These are phyloP conservation scores for Pongo pygmaeus DNA, from an alignment of 2,113 vertebrate species.

Conservation along the genomic window DNA sequence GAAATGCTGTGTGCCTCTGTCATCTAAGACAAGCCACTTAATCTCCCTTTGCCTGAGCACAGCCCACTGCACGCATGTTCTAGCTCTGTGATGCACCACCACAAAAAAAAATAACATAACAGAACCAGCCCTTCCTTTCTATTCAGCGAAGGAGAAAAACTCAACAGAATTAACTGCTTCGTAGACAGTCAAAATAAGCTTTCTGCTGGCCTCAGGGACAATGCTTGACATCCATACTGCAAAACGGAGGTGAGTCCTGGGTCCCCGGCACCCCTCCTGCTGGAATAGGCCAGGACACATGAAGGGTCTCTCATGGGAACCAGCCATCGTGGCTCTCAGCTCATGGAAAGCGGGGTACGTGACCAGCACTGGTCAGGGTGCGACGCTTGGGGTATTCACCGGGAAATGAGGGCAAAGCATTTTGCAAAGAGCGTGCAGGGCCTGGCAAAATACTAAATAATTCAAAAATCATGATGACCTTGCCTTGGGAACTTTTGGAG, in stretches of 20 bases:
- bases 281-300: accelerated
- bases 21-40: not conserved
- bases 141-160: not conserved
- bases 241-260: accelerated
- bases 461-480: not conserved
- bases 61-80: accelerated
- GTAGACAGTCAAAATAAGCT: not conserved
- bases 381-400: accelerated
- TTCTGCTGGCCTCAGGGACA: not conserved
- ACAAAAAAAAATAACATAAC: not conserved
- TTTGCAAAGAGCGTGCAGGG: not conserved
- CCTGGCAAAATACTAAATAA: not conserved
- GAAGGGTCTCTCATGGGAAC: accelerated
- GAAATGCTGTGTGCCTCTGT: not conserved
- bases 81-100: not conserved
- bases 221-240: not conserved
- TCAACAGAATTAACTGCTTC: not conserved
- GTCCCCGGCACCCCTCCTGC: accelerated
- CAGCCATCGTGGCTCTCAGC: accelerated
- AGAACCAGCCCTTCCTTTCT: not conserved
- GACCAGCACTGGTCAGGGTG: accelerated
- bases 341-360: not conserved
- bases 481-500: not conserved
- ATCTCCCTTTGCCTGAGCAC: not conserved
- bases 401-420: accelerated